phyloP scores from a whole-genome alignment of 2,888 invertebrate genomes.

The Leucozona laternaria region DNA sequence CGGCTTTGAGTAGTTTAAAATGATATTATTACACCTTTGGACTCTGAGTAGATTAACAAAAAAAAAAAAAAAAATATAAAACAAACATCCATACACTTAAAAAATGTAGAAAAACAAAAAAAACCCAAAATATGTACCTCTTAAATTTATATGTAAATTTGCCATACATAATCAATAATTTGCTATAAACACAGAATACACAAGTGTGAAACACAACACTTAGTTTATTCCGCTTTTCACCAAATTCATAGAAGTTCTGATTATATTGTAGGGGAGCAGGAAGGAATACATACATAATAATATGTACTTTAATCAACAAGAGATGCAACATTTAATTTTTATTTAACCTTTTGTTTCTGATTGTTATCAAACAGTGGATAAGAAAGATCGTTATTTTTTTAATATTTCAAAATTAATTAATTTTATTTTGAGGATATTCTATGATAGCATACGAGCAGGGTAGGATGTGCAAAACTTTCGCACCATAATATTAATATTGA shows the following conservation, averaged over 20 bases:
- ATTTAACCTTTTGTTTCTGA: no score
- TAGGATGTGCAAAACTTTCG: no score
- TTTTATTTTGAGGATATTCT: no score
- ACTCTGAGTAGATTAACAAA: conserved; percentile 19
- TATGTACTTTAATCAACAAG: not conserved
- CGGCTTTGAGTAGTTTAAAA: not conserved
- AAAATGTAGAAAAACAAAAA: not conserved
- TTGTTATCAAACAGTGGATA: no score
- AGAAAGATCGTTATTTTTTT: no score
- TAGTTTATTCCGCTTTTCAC: conserved; percentile 51
- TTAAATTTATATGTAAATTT: conserved; percentile 69
- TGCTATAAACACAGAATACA: conserved; percentile 49
- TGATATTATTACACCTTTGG: conserved; percentile 17
- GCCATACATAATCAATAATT: conserved; percentile 59
- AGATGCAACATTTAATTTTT: not conserved
- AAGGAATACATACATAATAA: not conserved
- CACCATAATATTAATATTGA: no score
- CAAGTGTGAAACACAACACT: conserved; percentile 37
- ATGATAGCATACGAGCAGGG: no score
- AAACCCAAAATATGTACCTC: conserved; percentile 52
- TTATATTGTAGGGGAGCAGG: not conserved
- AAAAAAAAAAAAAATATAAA: not conserved
- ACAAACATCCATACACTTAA: conserved; percentile 34
- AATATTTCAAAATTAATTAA: no score
- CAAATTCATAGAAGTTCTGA: conserved; percentile 14